Base-by-base conservation (phyloP, 2,888 invertebrate species). In the Ophioninae sp. region DNA sequence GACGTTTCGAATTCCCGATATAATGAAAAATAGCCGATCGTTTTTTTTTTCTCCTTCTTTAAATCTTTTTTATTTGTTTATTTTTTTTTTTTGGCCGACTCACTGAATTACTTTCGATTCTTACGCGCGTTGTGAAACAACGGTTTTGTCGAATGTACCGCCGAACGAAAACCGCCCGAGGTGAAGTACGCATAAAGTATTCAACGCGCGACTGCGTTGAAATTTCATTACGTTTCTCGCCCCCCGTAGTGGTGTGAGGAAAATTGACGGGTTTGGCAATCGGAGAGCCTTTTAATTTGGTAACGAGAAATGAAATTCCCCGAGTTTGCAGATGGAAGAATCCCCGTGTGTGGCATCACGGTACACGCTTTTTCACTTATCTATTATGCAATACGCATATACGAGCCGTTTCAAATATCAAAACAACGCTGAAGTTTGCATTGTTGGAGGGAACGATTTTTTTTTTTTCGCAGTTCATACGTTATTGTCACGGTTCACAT, bases 151-250 rank as follows among this genome's bases (percentile, higher is more conserved):
- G 41, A 64, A 61, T 30, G 20, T 17, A 17, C 50, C 50, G 13
- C 50, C 17, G 70, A 7, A 10, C 44, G 13, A 20, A 44, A 21
- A 30, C n/a, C 6, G 50, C 64, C 57, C 44, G 67, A 23, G 30
- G 68, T 61, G 74, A 57, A 56, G 41, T 44, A 44, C 56, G 44
- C 70, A 70, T 39, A 57, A 56, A 70, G 70, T 75, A 62, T 81
- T 76, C 64, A 64, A 81, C 74, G 59, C 59, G 50, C 65, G 10
- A 41, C 50, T 50, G 39, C 57, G 56, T 30, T 62, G 41, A 64
- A 75, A 77, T 80, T 83, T 74, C 73, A 74, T 77, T 77, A 83
- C 67, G 17, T n/a, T 41, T 50, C 50, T 21, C 57, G 20, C 56
- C n/a, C 61, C 61, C 23, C 21, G 56, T 20, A 6, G 13, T 13